Conservation (phyloP, 2,888 invertebrate species). For the Clitarchus hookeri region DNA sequence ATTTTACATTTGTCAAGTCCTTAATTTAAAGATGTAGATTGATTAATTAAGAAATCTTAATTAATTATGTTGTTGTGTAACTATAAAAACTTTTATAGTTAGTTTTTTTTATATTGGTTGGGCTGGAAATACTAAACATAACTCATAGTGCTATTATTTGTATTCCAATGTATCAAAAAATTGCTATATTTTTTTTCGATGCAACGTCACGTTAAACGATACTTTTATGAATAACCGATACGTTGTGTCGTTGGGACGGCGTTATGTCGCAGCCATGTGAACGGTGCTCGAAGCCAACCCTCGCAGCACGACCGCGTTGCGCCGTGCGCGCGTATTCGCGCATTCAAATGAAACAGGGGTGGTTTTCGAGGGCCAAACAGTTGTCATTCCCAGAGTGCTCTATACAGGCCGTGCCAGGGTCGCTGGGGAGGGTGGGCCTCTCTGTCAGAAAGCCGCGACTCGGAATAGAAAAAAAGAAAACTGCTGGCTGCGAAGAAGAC, state of each 20-base stretch:
- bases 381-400: background rate
- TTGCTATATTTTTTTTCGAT: too few relatives aligned
- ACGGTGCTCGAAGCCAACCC: background rate
- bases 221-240: too few relatives aligned
- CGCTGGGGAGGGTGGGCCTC: background rate
- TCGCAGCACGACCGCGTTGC: background rate
- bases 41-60: too few relatives aligned
- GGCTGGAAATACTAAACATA: too few relatives aligned
- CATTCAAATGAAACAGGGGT: slow-evolving; percentile 14
- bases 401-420: background rate
- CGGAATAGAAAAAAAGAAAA: background rate
- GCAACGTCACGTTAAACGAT: too few relatives aligned
- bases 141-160: too few relatives aligned
- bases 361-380: slow-evolving; percentile 1
- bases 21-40: too few relatives aligned
- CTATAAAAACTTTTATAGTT: too few relatives aligned
- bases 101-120: too few relatives aligned
- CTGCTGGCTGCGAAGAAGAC: background rate
- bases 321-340: background rate
- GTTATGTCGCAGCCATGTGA: background rate
- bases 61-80: too few relatives aligned
- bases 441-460: background rate
- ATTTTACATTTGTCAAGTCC: too few relatives aligned
- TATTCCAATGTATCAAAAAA: too few relatives aligned
- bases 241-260: background rate